Percentiles rank a stretch among this genome's conserved stretches.
Conservation (phyloP, 1,140 invertebrate genomes). For the Elymnias hypermnestra region DNA sequence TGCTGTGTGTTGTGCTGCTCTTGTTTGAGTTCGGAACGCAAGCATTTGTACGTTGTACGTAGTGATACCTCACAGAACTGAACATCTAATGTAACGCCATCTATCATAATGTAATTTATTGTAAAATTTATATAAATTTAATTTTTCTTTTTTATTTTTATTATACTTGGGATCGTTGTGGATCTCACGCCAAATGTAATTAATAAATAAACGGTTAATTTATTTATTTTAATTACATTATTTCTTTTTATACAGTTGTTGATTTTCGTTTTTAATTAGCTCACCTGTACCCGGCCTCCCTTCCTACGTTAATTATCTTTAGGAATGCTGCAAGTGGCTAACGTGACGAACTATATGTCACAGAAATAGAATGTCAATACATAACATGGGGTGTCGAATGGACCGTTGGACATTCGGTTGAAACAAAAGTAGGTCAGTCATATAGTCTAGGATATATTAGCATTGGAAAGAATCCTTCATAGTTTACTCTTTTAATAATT, state of each 20-base stretch:
- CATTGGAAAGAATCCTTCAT: too few relatives aligned
- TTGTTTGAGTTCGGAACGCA: conserved; percentile 46
- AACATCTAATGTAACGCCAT: conserved; percentile 73
- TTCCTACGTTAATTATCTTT: background rate
- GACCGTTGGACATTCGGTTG: too few relatives aligned
- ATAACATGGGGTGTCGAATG: too few relatives aligned
- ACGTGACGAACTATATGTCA: conserved; percentile 11
- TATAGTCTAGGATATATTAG: too few relatives aligned
- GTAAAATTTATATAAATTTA: conserved; percentile 76
- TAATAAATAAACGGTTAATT: conserved; percentile 76
- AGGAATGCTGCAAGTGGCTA: too few relatives aligned
- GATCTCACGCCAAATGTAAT: conserved; percentile 74
- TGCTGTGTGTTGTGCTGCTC: conserved; percentile 61
- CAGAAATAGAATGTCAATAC: too few relatives aligned
- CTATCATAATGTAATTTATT: conserved; percentile 74
- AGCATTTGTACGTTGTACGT: conserved; percentile 71
- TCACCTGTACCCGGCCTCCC: conserved; percentile 27
- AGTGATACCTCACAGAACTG: conserved; percentile 74
- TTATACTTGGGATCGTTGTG: conserved; percentile 73
- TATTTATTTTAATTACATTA: conserved; percentile 75
- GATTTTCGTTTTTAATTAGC: conserved; percentile 60
- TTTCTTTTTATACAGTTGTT: conserved; percentile 72
- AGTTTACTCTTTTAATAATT: too few relatives aligned
- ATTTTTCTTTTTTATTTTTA: conserved; percentile 74
- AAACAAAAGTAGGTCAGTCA: conserved; percentile 47